Evolutionary conservation across 2,113 vertebrate genomes (phyloP).

Genomic region (Platysteira castanea): DNA sequence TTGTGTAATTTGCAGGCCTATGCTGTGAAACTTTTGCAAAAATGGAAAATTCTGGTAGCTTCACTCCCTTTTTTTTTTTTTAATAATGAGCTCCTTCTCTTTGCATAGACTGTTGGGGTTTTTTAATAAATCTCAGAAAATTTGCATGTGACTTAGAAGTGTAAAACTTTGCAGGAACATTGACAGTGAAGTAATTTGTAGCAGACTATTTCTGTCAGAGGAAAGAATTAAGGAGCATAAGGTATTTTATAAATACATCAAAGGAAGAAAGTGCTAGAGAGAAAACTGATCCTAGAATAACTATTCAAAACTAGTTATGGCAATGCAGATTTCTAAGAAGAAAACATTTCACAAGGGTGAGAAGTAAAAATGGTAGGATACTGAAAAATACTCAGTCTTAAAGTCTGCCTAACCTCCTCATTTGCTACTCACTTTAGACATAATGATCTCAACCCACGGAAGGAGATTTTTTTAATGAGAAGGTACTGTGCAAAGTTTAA

Average conservation of each 20-base stretch:
- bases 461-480: neutral
- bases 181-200: slow-evolving; percentile 25
- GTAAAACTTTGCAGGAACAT: slow-evolving; percentile 42
- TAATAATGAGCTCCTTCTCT: neutral
- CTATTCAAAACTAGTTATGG: neutral
- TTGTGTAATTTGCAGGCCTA: neutral
- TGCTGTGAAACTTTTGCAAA: neutral
- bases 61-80: no score
- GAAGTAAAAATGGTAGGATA: neutral
- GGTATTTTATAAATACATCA: slow-evolving; percentile 38
- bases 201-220: neutral
- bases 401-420: neutral
- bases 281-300: neutral
- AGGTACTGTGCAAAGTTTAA: neutral
- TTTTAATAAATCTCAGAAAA: slow-evolving; percentile 4
- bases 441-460: neutral
- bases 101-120: neutral
- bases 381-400: neutral
- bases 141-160: neutral
- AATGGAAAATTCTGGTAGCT: neutral
- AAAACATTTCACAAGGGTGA: neutral
- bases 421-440: neutral
- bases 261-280: neutral
- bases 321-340: neutral
- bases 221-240: slow-evolving; percentile 46